A percentile compares a stretch with the other conserved stretches of the same genome.
Evolutionary conservation across 2,888 invertebrate species (phyloP).

Genomic region (Eristalis arbustorum): DNA sequence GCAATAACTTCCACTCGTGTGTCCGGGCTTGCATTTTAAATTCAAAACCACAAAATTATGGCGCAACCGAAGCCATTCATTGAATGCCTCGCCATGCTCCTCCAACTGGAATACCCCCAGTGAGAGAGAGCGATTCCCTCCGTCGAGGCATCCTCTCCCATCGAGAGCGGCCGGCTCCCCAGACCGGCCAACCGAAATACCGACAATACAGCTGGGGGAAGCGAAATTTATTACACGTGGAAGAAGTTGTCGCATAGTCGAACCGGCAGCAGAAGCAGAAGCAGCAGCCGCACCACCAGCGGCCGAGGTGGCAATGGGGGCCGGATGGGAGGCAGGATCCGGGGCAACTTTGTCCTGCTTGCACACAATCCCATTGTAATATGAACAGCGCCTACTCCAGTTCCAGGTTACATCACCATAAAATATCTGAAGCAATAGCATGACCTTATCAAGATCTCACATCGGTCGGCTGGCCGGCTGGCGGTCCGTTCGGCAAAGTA

Average conservation of each 20-base stretch:
- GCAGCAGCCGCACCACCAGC: neutral
- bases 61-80: constrained; percentile 69
- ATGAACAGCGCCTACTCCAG: constrained; percentile 68
- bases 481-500: constrained; percentile 29
- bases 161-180: neutral
- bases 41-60: constrained; percentile 70
- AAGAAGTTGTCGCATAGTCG: constrained; percentile 60
- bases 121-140: constrained; percentile 37
- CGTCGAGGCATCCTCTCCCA: neutral
- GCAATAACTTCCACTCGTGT: constrained; percentile 60
- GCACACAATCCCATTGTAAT: constrained; percentile 67
- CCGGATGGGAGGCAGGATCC: neutral
- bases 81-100: constrained; percentile 67
- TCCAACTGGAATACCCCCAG: constrained; percentile 39
- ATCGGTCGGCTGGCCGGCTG: constrained; percentile 43
- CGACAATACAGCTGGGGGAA: constrained; percentile 64
- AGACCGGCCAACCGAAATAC: constrained; percentile 50
- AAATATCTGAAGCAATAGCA: constrained; percentile 65
- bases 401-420: constrained; percentile 68
- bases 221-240: constrained; percentile 64
- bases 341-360: constrained; percentile 64
- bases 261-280: neutral
- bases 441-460: constrained; percentile 66
- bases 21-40: constrained; percentile 62
- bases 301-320: neutral